These are phyloP conservation scores for Crenuchus spilurus DNA, from an alignment of 2,797 vertebrate species.

Conservation along the genomic window DNA sequence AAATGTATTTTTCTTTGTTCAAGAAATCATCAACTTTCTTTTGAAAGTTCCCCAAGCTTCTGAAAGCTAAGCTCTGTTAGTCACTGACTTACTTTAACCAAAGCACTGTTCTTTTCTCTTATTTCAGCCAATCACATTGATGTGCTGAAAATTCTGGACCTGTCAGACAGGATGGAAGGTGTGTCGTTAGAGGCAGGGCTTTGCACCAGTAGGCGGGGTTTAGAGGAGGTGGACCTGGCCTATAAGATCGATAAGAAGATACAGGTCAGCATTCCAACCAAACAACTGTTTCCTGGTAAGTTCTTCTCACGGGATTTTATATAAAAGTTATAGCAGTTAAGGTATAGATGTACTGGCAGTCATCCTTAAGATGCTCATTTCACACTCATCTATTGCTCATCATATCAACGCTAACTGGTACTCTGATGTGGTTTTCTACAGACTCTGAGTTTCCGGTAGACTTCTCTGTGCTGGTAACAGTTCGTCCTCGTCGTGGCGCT, in stretches of 20 bases:
- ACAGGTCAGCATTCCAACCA: constrained; percentile 79
- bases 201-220: constrained; percentile 77
- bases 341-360: background rate
- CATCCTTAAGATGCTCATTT: background rate
- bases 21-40: no score
- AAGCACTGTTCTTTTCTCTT: background rate
- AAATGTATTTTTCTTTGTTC: no score
- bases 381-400: no score
- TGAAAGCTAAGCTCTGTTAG: no score
- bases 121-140: constrained; percentile 74
- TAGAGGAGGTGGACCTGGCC: constrained; percentile 80
- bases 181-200: constrained; percentile 82
- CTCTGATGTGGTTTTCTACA: no score
- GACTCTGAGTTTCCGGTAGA: constrained; percentile 86
- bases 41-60: no score
- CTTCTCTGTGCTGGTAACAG: constrained; percentile 92
- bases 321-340: no score
- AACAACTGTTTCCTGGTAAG: constrained; percentile 84
- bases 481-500: constrained; percentile 87
- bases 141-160: constrained; percentile 79
- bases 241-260: constrained; percentile 82
- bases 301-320: no score
- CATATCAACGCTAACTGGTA: no score
- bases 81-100: no score
- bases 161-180: constrained; percentile 79